Percentiles rank a stretch among this genome's conserved stretches.
phyloP scores from a whole-genome alignment of 1,140 invertebrate species.

The Euwallacea similis region DNA sequence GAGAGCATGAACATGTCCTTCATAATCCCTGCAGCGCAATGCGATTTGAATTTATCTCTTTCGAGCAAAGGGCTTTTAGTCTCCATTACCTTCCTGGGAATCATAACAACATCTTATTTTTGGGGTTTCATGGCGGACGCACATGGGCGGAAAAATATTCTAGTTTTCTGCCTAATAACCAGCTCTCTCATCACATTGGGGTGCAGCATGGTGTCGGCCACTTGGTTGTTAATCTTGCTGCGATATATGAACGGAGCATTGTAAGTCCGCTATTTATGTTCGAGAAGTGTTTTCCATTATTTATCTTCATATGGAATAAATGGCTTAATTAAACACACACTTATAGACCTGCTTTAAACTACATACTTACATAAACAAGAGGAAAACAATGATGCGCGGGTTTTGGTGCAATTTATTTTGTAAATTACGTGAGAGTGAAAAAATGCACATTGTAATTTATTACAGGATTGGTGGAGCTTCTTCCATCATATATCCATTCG shows the following conservation, averaged over 20 bases:
- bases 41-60: conserved; percentile 50
- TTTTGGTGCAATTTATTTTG: background rate
- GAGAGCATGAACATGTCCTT: conserved; percentile 53
- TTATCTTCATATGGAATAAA: background rate
- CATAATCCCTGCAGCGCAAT: conserved; percentile 53
- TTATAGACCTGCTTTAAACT: background rate
- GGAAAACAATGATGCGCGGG: no score
- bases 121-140: conserved; percentile 54
- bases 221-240: conserved; percentile 62
- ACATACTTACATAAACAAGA: no score
- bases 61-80: conserved; percentile 50
- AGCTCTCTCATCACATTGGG: conserved; percentile 61
- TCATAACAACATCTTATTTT: conserved; percentile 50
- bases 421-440: background rate
- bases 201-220: conserved; percentile 61
- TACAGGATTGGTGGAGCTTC: conserved; percentile 64
- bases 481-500: conserved; percentile 66
- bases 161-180: conserved; percentile 61
- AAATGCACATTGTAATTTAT: background rate
- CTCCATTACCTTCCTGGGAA: conserved; percentile 50
- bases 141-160: conserved; percentile 54
- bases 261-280: conserved; percentile 55
- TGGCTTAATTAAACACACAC: conserved; percentile 15
- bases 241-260: conserved; percentile 67
- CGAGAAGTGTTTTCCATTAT: background rate